Evolutionary conservation across 2,888 invertebrate genomes (phyloP).

Genomic region (Caenorhabditis zanzibari): DNA sequence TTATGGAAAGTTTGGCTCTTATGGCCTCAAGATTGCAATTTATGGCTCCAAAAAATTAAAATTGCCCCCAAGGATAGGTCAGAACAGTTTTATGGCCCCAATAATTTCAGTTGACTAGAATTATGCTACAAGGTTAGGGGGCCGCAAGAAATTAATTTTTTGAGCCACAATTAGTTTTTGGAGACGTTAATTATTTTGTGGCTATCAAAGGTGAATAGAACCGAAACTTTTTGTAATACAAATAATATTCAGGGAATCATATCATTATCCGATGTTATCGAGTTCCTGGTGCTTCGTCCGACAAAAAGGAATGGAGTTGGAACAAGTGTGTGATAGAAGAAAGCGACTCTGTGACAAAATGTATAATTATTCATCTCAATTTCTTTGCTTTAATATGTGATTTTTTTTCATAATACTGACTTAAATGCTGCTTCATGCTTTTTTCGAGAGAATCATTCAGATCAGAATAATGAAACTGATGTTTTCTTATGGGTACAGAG

Average conservation of each 20-base stretch:
- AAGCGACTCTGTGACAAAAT: conserved; percentile 43
- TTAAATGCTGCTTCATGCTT: neutral
- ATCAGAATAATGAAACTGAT: conserved; percentile 44
- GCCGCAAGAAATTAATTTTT: too few species aligned
- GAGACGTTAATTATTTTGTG: neutral
- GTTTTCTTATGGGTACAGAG: conserved; percentile 32
- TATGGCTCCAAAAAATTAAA: too few species aligned
- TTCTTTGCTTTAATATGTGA: conserved; percentile 43
- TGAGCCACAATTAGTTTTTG: too few species aligned
- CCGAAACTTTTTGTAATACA: too few species aligned
- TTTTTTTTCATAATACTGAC: neutral
- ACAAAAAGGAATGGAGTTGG: conserved; percentile 25
- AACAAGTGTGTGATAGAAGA: conserved; percentile 9
- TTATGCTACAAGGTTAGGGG: too few species aligned
- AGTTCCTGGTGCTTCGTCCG: conserved; percentile 60
- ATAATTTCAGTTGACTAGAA: too few species aligned
- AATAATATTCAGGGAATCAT: conserved; percentile 68
- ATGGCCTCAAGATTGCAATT: too few species aligned
- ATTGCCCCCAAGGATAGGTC: too few species aligned
- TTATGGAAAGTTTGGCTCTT: too few species aligned
- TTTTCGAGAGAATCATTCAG: neutral
- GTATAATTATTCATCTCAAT: conserved; percentile 28
- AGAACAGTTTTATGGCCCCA: too few species aligned
- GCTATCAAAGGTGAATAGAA: neutral
- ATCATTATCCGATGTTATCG: conserved; percentile 67